Percentiles rank a stretch among this genome's conserved stretches.
These are phyloP conservation scores for Drosophila azteca DNA, from an alignment of 1,140 invertebrate species.

Conservation along the genomic window DNA sequence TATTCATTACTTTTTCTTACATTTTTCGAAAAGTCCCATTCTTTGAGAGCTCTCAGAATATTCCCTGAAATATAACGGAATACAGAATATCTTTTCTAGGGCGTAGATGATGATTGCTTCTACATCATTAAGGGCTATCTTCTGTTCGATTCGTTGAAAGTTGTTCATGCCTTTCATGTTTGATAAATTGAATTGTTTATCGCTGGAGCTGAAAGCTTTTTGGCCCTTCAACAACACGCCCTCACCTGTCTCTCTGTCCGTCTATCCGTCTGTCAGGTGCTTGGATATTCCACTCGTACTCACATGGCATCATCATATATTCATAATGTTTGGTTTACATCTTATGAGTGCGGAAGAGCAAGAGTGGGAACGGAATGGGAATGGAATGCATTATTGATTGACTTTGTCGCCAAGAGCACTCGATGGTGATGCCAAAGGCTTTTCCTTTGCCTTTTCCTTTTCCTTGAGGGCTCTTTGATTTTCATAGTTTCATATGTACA, in stretches of 20 bases:
- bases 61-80: no score
- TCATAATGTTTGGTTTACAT: slow-evolving; percentile 48
- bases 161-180: slow-evolving; percentile 16
- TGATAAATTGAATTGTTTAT: slow-evolving; percentile 63
- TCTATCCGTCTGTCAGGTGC: slow-evolving; percentile 13
- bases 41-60: no score
- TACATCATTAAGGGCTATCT: no score
- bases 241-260: slow-evolving; percentile 16
- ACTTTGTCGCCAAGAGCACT: slow-evolving; percentile 22
- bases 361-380: neutral
- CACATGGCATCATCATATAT: slow-evolving; percentile 30
- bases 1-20: no score
- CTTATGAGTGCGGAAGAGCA: slow-evolving; percentile 42
- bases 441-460: neutral
- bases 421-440: slow-evolving; percentile 4
- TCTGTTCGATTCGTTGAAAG: no score
- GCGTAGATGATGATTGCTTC: no score
- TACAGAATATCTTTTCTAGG: no score
- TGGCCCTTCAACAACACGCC: slow-evolving; percentile 1
- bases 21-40: no score
- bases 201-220: slow-evolving; percentile 6
- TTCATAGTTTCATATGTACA: neutral
- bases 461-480: neutral
- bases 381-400: slow-evolving; percentile 58
- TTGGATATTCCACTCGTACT: slow-evolving; percentile 41